Evolutionary conservation across 2,113 vertebrate genomes (phyloP), one percentile per base, ranked within the genome.

Genomic region (Seriola quinqueradiata): DNA sequence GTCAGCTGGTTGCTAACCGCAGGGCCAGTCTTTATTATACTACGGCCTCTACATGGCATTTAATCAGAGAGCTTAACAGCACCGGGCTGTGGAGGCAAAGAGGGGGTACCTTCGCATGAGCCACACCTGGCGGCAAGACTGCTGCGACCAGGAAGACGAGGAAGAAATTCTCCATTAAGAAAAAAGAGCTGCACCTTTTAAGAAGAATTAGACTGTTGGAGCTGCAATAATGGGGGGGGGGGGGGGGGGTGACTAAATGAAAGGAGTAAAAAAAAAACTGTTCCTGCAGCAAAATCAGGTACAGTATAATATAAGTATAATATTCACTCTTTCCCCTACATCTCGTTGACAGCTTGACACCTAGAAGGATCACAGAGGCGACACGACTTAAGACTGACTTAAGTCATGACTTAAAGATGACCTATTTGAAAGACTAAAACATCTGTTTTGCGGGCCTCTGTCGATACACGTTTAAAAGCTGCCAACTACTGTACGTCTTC

Each of bases 1-100:
- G 90, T 93, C 93, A 94, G 92, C 90, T 91, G 88, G 46, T 82
- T 79, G 85, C 89, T 91, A 82, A 92, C 87, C 79, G 86, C 86
- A 69, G 79, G 73, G 80, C 84, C 60, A 65, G 86, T 76, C 85
- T 90, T 90, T 87, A 87, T 88, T 92, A 77, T 87, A 81, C 69
- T 58, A 73, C 52, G 5, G 60, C 79, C 75, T 82, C 67, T 75
- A 82, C 70, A 82, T 79, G 84, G 75, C 87, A 86, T 90, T 91
- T 91, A 89, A 92, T 92, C 88, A 89, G 48, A 70, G 75, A n/a
- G 78, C 84, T 90, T 86, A 86, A 81, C 68, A 71, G 60, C 73
- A 36, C n/a, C 44, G 74, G 87, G 65, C 64, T 81, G 70, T 25
- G 73, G 63, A 80, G 72, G 64, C 67, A 77, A 61, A 50, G 59